These are phyloP conservation scores for Xyrauchen texanus DNA, from an alignment of 2,113 vertebrate species.

Conservation along the genomic window DNA sequence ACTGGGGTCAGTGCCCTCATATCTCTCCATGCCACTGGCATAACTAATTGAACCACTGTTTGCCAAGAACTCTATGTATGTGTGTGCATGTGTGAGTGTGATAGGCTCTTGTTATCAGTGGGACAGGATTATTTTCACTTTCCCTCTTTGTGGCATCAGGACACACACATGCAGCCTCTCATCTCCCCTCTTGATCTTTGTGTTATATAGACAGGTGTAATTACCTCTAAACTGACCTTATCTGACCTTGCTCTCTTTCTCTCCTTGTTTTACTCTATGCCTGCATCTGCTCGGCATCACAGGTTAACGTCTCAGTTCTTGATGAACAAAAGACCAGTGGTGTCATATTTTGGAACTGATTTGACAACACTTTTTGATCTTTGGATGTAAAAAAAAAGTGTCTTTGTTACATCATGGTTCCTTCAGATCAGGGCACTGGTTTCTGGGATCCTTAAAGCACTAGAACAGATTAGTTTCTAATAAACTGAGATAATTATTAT, in stretches of 20 bases:
- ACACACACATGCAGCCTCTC: constrained; percentile 14
- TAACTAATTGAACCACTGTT: neutral
- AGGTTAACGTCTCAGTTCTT: neutral
- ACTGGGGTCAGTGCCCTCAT: neutral
- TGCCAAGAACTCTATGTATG: constrained; percentile 35
- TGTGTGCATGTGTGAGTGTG: constrained; percentile 24
- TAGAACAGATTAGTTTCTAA: no score
- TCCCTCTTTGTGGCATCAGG: constrained; percentile 17
- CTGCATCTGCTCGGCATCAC: constrained; percentile 21
- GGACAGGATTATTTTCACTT: constrained; percentile 45
- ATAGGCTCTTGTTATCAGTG: constrained; percentile 5
- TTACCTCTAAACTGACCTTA: constrained; percentile 42
- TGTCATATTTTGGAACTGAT: neutral
- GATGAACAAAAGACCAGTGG: neutral
- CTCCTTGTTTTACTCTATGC: neutral
- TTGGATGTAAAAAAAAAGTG: no score
- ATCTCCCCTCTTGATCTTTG: constrained; percentile 23
- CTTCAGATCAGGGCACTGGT: no score
- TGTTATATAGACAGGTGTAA: constrained; percentile 52
- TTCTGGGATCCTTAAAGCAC: no score
- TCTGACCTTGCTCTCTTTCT: constrained; percentile 1
- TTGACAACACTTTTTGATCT: neutral
- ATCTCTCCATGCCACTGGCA: constrained; percentile 1
- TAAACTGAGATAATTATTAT: no score
- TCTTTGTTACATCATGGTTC: no score